phyloP scores from a whole-genome alignment of 2,797 vertebrate species.

The Allobates femoralis region DNA sequence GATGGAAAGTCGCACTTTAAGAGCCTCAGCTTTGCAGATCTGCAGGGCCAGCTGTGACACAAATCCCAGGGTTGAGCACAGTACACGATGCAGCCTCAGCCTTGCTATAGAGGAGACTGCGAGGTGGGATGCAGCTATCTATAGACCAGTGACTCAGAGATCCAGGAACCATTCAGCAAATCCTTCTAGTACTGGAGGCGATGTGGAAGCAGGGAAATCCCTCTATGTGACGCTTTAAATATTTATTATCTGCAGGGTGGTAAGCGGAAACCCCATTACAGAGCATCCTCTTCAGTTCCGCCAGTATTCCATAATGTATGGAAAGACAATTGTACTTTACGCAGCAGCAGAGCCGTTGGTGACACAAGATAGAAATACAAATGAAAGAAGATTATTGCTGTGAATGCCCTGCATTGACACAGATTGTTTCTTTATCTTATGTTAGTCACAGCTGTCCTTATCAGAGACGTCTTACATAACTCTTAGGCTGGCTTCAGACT shows the following conservation, averaged over 20 bases:
- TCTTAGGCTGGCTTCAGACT: too few relatives aligned
- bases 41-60: conserved; percentile 3
- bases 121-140: conserved; percentile 18
- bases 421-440: neutral
- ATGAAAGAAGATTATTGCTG: neutral
- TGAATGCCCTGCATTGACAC: neutral
- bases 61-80: neutral
- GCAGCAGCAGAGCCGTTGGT: neutral
- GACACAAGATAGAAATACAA: neutral
- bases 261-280: neutral
- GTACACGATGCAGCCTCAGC: neutral
- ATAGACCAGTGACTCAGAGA: neutral
- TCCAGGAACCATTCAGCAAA: neutral
- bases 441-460: neutral
- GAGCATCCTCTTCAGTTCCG: neutral
- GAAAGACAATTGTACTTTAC: neutral
- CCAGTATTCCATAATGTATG: neutral
- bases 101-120: neutral
- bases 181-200: neutral
- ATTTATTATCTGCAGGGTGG: conserved; percentile 5
- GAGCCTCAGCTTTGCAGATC: neutral
- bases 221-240: neutral
- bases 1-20: conserved; percentile 14
- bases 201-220: neutral
- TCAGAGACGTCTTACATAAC: neutral